Conservation (phyloP, 2,888 invertebrate genomes). For the Pachliopta kotzebuea region DNA sequence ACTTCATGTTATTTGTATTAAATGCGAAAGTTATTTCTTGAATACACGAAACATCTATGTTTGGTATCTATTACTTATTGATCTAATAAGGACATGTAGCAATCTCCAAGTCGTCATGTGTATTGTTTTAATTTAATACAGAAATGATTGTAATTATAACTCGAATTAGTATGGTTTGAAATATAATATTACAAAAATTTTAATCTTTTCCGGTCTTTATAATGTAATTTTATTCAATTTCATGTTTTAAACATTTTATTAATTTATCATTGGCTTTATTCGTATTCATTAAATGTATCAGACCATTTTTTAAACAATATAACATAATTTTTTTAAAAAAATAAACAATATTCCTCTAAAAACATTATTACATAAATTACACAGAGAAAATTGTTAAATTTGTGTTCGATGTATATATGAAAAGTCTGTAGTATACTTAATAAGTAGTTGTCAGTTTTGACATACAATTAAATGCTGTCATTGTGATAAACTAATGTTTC, state of each 20-base stretch:
- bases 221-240: too few relatives aligned
- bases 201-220: too few relatives aligned
- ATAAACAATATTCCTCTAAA: background rate
- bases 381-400: background rate
- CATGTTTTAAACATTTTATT: too few relatives aligned
- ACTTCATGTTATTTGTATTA: conserved; percentile 46
- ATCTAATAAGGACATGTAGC: background rate
- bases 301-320: too few relatives aligned
- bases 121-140: background rate
- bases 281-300: too few relatives aligned
- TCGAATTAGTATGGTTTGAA: too few relatives aligned
- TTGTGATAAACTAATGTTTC: conserved; percentile 7
- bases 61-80: background rate
- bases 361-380: background rate
- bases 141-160: too few relatives aligned
- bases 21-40: background rate
- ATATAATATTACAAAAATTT: too few relatives aligned
- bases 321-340: background rate
- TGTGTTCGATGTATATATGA: background rate
- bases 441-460: background rate
- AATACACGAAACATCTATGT: background rate
- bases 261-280: too few relatives aligned
- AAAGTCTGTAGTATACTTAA: background rate
- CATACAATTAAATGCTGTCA: background rate
- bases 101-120: background rate